Evolutionary conservation across 2,113 vertebrate species (phyloP).

Genomic region (Hippolais icterina): DNA sequence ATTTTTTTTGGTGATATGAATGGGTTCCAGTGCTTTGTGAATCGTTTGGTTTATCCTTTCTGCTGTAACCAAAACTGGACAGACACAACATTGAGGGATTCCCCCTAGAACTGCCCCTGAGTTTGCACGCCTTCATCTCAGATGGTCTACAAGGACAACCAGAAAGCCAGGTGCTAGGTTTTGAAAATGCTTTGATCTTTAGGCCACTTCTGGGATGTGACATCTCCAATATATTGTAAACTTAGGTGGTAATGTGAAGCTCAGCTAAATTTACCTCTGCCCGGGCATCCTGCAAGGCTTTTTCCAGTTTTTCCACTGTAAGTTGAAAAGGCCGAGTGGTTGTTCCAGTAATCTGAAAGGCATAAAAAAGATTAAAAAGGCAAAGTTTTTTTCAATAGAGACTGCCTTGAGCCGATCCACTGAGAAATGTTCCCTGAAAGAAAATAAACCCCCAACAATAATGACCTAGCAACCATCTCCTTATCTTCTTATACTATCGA

Average conservation of each 20-base stretch:
- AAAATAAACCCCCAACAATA: not conserved
- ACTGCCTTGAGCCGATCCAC: not conserved
- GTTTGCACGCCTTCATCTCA: not conserved
- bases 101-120: not conserved
- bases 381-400: not conserved
- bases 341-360: constrained; percentile 75
- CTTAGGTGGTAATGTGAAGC: not conserved
- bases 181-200: not conserved
- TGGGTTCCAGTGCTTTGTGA: not conserved
- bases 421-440: not conserved
- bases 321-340: constrained; percentile 88
- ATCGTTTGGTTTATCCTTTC: not conserved
- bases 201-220: not conserved
- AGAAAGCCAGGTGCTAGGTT: not conserved
- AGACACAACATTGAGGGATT: not conserved
- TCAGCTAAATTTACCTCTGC: constrained; percentile 67
- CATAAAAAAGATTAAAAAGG: not conserved
- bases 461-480: not conserved
- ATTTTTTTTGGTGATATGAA: not conserved
- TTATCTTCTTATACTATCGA: not conserved
- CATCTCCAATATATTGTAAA: not conserved
- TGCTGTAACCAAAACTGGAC: not conserved
- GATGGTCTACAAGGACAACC: not conserved
- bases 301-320: constrained; percentile 88
- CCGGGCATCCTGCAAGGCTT: constrained; percentile 78